Conservation (phyloP, 2,113 vertebrate genomes). For the Shinisaurus crocodilurus region DNA sequence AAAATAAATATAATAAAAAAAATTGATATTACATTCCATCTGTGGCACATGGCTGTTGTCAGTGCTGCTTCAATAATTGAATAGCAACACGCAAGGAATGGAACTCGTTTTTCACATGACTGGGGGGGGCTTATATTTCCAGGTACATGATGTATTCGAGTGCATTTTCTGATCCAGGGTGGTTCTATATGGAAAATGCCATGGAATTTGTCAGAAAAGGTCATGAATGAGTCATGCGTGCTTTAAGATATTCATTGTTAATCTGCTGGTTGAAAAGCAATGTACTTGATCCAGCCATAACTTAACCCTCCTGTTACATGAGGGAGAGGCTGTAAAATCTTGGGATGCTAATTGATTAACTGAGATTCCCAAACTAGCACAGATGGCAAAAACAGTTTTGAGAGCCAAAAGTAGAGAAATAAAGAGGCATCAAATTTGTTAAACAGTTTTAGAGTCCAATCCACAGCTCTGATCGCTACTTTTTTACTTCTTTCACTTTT, state of each 20-base stretch:
- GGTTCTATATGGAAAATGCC: slow-evolving; percentile 17
- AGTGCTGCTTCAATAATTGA: too few species aligned
- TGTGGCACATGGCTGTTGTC: too few species aligned
- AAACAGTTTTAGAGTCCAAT: not conserved
- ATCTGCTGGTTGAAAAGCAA: slow-evolving; percentile 12
- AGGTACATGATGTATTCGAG: slow-evolving; percentile 39
- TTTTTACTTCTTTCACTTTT: not conserved
- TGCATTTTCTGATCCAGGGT: slow-evolving; percentile 29
- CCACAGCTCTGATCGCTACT: not conserved
- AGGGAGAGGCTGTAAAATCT: slow-evolving; percentile 13
- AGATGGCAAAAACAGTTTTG: slow-evolving; percentile 26
- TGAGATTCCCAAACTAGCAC: not conserved
- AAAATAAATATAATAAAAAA: too few species aligned
- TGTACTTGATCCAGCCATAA: not conserved
- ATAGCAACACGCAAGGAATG: too few species aligned
- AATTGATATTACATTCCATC: too few species aligned
- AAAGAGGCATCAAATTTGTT: not conserved
- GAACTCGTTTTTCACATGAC: too few species aligned
- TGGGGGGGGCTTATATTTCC: slow-evolving; percentile 1
- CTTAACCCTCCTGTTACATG: not conserved
- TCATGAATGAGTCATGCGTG: slow-evolving; percentile 4
- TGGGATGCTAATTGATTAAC: slow-evolving; percentile 28
- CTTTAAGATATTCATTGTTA: slow-evolving; percentile 7
- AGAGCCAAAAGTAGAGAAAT: slow-evolving; percentile 5
- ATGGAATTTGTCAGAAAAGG: slow-evolving; percentile 17